Evolutionary conservation across 2,797 vertebrate genomes (phyloP), one percentile per base, ranked within the genome.

Genomic region (Erpetoichthys calabaricus): DNA sequence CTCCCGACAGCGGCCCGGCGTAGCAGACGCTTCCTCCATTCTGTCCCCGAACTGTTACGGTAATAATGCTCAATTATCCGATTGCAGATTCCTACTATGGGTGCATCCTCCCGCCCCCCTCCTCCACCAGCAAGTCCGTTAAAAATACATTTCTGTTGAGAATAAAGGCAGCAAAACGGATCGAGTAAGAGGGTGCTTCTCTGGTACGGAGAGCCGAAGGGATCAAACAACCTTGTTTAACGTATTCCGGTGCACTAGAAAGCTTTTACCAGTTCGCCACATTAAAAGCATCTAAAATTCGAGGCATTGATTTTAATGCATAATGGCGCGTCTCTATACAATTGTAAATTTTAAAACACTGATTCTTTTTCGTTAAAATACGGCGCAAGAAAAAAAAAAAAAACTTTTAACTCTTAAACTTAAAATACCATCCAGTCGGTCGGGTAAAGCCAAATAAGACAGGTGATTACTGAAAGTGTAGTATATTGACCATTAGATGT

Each of bases 121-220:
- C 64, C 67, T 69, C 46, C 46, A 47, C 46, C 46, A 25, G 25
- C 46, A 6, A 67, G 69, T 56, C 56, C 57, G 67, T 58, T 59
- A 68, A 70, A 67, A 61, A 50, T 57, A 58, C 9, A 72, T 69
- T 68, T 64, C 59, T 64, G 68, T 62, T 61, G 65, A 67, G 50
- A 47, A 42, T 65, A 64, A 64, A 71, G 62, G 68, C 64, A 60
- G 57, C 66, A 66, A 61, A 63, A 56, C 68, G 71, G 63, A 63
- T 79, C 80, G 7, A 49, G 76, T 75, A 73, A 73, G 73, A 61
- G 68, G 70, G 72, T 69, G 53, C 58, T 70, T 63, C 63, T 65
- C 64, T 63, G 75, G 67, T 84, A 88, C 83, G 84, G 86, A 84
- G 79, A 73, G 75, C 74, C 65, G 60, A 46, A 59, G 45, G 70